These are phyloP conservation scores for Brenthis ino DNA, from an alignment of 2,888 invertebrate species.

Conservation along the genomic window DNA sequence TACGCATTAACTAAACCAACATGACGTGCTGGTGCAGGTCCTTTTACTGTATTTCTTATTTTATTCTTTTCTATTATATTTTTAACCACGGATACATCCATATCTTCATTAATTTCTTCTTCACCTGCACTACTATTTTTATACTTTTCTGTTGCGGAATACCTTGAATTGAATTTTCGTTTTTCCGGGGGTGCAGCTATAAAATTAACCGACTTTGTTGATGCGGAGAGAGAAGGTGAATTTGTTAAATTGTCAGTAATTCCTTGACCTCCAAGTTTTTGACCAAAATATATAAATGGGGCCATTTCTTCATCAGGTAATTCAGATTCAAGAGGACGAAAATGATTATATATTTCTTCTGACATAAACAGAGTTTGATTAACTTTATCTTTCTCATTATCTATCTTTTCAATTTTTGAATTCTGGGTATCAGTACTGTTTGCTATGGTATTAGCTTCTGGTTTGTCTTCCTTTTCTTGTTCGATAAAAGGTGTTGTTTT, in stretches of 20 bases:
- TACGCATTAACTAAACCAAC: slow-evolving; percentile 76
- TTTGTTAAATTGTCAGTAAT: slow-evolving; percentile 73
- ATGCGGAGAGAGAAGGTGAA: slow-evolving; percentile 73
- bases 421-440: slow-evolving; percentile 65
- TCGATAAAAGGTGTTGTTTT: slow-evolving; percentile 43
- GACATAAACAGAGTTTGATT: slow-evolving; percentile 83
- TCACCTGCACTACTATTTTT: slow-evolving; percentile 77
- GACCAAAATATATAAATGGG: slow-evolving; percentile 87
- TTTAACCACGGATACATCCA: slow-evolving; percentile 84
- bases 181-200: slow-evolving; percentile 69
- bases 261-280: slow-evolving; percentile 77
- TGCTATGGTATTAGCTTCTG: slow-evolving; percentile 59
- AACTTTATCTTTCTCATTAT: slow-evolving; percentile 67
- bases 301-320: slow-evolving; percentile 85
- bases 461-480: slow-evolving; percentile 55
- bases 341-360: slow-evolving; percentile 84
- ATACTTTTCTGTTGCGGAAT: slow-evolving; percentile 76
- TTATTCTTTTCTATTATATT: slow-evolving; percentile 80
- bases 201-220: slow-evolving; percentile 75
- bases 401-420: slow-evolving; percentile 58
- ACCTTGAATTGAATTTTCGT: slow-evolving; percentile 72
- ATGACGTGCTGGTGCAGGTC: slow-evolving; percentile 74
- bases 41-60: slow-evolving; percentile 76
- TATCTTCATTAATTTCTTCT: slow-evolving; percentile 81
- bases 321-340: slow-evolving; percentile 84